phyloP scores from a whole-genome alignment of 2,797 vertebrate species.

The Megaceryle alcyon region DNA sequence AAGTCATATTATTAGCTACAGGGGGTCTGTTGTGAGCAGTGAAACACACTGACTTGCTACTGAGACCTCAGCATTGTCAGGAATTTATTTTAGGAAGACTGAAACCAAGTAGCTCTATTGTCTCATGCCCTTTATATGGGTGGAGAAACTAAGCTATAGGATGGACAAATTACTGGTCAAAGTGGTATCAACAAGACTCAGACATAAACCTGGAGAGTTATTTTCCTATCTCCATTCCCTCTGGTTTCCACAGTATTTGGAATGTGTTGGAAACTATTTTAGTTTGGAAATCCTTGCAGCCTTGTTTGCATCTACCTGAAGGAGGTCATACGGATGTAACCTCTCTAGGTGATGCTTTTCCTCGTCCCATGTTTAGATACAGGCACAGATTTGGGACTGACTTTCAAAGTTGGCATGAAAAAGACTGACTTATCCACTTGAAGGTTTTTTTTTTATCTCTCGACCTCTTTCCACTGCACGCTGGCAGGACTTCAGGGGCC shows the following conservation, averaged over 20 bases:
- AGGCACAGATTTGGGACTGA: not conserved
- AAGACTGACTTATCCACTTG: not conserved
- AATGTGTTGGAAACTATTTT: not conserved
- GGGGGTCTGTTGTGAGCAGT: not conserved
- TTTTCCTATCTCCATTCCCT: rapidly evolving
- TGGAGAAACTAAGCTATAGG: not conserved
- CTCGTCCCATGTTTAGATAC: rapidly evolving
- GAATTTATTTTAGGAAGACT: not conserved
- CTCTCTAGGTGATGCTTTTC: not conserved
- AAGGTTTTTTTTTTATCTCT: not conserved
- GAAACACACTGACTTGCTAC: not conserved
- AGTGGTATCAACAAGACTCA: not conserved
- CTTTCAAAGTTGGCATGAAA: not conserved
- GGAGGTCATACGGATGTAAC: too few species aligned
- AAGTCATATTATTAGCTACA: conserved; percentile 6
- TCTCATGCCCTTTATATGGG: not conserved
- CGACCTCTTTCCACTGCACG: rapidly evolving
- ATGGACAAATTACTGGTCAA: not conserved
- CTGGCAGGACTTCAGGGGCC: not conserved
- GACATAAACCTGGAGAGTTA: not conserved
- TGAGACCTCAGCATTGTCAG: not conserved
- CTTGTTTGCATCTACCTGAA: not conserved
- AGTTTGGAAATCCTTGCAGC: not conserved
- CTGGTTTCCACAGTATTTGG: not conserved
- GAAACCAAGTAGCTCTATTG: not conserved